Evolutionary conservation across 2,888 invertebrate genomes (phyloP).

Genomic region (Bombylius major): DNA sequence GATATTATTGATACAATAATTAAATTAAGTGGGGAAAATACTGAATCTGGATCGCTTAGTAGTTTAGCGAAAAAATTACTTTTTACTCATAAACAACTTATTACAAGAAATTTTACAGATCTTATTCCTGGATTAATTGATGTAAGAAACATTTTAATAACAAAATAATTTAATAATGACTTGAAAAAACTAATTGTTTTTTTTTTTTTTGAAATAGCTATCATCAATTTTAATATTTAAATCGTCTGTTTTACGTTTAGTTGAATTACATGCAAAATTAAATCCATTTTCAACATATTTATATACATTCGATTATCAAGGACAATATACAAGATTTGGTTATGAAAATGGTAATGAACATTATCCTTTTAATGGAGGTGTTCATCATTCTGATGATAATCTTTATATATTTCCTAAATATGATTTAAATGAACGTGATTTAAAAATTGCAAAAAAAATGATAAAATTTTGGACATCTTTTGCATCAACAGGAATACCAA

Average conservation of each 20-base stretch:
- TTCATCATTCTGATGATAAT: constrained; percentile 47
- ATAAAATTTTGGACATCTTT: constrained; percentile 37
- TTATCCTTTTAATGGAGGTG: constrained; percentile 40
- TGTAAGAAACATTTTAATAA: constrained; percentile 25
- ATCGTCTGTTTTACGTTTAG: constrained; percentile 35
- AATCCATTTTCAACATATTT: constrained; percentile 31
- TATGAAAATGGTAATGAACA: constrained; percentile 33
- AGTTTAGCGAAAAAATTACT: constrained; percentile 34
- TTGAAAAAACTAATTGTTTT: too few relatives aligned
- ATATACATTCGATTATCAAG: constrained; percentile 41
- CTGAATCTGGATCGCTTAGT: constrained; percentile 25
- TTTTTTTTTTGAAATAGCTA: neutral
- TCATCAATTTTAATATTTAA: constrained; percentile 29
- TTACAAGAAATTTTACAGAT: constrained; percentile 32
- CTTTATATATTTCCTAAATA: constrained; percentile 41
- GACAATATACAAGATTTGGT: constrained; percentile 34
- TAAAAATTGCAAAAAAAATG: constrained; percentile 36
- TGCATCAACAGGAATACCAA: constrained; percentile 28
- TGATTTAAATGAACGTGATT: constrained; percentile 29
- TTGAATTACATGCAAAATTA: constrained; percentile 22
- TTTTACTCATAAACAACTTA: constrained; percentile 28
- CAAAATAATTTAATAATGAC: neutral
- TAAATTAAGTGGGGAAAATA: constrained; percentile 21
- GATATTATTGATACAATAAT: constrained; percentile 9
- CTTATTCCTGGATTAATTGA: constrained; percentile 40